phyloP scores from a whole-genome alignment of 2,797 vertebrate genomes.

The Typhlichthys subterraneus region DNA sequence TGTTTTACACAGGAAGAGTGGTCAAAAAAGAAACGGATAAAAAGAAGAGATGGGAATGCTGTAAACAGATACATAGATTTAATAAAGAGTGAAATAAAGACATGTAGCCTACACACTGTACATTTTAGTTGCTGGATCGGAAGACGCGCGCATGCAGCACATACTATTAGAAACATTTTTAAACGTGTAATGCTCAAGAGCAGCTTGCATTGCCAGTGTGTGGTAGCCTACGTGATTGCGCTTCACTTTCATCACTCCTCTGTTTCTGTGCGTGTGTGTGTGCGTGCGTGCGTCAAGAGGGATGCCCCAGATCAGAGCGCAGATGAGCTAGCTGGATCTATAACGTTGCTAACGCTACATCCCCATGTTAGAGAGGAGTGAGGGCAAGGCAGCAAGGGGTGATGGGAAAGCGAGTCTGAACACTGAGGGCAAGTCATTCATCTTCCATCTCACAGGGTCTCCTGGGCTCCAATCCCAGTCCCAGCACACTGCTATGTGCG shows the following conservation, averaged over 20 bases:
- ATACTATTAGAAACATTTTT: constrained; percentile 27
- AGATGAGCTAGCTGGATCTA: constrained; percentile 37
- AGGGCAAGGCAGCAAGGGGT: constrained; percentile 10
- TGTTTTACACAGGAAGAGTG: neutral
- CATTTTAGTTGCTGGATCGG: neutral
- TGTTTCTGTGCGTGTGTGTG: constrained; percentile 22
- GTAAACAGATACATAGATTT: too few species aligned
- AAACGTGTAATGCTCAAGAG: constrained; percentile 37
- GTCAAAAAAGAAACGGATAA: too few species aligned
- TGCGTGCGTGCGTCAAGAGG: constrained; percentile 27
- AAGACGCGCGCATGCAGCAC: constrained; percentile 14
- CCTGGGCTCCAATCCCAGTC: constrained; percentile 60
- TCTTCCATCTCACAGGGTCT: constrained; percentile 68
- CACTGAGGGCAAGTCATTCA: constrained; percentile 67
- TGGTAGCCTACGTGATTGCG: constrained; percentile 58
- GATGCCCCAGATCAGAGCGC: constrained; percentile 62
- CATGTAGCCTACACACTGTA: too few species aligned
- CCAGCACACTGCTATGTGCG: neutral
- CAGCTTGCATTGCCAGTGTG: constrained; percentile 36
- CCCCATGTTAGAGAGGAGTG: constrained; percentile 12
- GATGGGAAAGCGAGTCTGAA: constrained; percentile 41
- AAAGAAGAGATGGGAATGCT: too few species aligned
- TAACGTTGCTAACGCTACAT: constrained; percentile 27
- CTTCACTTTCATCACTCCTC: constrained; percentile 71
- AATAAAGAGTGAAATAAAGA: too few species aligned